Evolutionary conservation across 2,113 vertebrate genomes (phyloP).

Genomic region (Ophiodon elongatus): DNA sequence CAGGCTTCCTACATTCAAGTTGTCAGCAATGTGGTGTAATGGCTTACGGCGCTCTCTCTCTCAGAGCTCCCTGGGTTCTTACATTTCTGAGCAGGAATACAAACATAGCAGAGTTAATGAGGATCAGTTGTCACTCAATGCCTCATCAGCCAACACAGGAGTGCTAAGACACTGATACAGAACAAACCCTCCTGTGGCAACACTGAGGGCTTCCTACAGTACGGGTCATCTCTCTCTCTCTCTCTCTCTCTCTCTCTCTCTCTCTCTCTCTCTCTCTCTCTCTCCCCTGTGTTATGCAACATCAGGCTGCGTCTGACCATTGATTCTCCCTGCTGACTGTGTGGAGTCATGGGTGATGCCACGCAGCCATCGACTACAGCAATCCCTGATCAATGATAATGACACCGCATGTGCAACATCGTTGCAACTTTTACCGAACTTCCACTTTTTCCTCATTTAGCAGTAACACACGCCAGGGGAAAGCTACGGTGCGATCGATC

Average conservation of each 20-base stretch:
- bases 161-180: neutral
- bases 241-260: neutral
- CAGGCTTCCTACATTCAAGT: neutral
- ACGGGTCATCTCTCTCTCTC: neutral
- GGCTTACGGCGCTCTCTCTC: neutral
- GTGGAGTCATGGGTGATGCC: constrained; percentile 34
- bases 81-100: neutral
- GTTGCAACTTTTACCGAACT: constrained; percentile 26
- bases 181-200: neutral
- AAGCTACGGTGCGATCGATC: neutral
- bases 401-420: constrained; percentile 16
- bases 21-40: neutral
- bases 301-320: constrained; percentile 30
- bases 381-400: constrained; percentile 48
- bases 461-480: neutral
- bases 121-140: neutral
- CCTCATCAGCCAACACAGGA: neutral
- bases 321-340: constrained; percentile 37
- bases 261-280: no score
- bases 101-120: constrained; percentile 27
- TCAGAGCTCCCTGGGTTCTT: neutral
- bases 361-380: constrained; percentile 16
- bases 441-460: constrained; percentile 21
- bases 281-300: constrained; percentile 28
- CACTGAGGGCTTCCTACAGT: constrained; percentile 4